Base-by-base conservation (phyloP, 2,888 invertebrate species). In the Cerceris rybyensis region DNA sequence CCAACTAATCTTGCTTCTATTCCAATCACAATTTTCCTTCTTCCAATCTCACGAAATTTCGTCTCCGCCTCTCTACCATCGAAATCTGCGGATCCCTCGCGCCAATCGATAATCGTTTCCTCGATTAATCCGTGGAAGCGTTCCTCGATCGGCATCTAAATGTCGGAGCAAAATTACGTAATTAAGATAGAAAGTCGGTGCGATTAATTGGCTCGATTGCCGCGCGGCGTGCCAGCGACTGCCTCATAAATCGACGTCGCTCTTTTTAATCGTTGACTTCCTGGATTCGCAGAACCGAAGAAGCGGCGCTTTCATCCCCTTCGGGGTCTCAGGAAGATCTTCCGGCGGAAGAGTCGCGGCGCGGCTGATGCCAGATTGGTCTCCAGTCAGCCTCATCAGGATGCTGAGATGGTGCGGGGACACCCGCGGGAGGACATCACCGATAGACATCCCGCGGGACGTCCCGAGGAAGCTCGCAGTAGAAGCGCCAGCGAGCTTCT, bases 281-380 rank as follows among this genome's bases (percentile, higher is more conserved):
- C 54, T 8, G 0, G 7, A n/a, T 74, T 88, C 90, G 7, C 91
- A 94, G 93, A 93, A 84, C 91, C 92, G 81, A 94, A 94, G 89
- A 95, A 95, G 75, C 94, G 95, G n/a, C 94, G 95, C 71, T 95
- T 95, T 90, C 94, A 93, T 84, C 93, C 93, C 11, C 92, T 96
- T 76, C 95, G 96, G 86, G 95, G 95, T 46, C 94, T 95, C 84
- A 95, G 95, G 87, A 95, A 95, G 88, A 96, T 96, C 93, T 96
- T 96, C 92, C 95, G 96, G 92, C 94, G 94, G 88, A 94, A 93
- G 91, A 93, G 92, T 85, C 93, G 93, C 52, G 93, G 92, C 14
- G 91, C 92, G 41, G 93, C 93, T 46, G 93, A 93, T 74, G 75
- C 88, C 17, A 86, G 89, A 54, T 75, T 89, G 67, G 78, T 83